Base-by-base conservation (phyloP, 2,113 vertebrate genomes). In the Lepus americanus region DNA sequence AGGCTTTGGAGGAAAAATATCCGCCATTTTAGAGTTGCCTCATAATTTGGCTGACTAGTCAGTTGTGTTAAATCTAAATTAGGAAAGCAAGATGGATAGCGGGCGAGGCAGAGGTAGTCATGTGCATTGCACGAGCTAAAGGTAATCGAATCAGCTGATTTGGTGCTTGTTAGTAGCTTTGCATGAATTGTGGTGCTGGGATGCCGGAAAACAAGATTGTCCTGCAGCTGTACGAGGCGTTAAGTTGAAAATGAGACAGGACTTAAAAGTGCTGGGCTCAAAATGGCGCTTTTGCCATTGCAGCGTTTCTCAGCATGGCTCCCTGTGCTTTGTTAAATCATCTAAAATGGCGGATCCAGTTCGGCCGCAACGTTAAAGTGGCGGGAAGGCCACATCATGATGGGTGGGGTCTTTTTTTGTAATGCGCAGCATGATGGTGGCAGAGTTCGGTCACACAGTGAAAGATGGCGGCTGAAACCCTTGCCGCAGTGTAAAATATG, bases 401-500 rank as follows among this genome's bases (percentile, higher is more conserved):
- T 89, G 49, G 29, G 20, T 23, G 16, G 36, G 73, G 85, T 72
- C 44, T 44, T 77, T 93, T 93, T 80, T 94, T 92, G 53, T 76
- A 4, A 66, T 3, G 5, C 31, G 22, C 22, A 73, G 78, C 55
- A 20, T 73, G 70, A 79, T 6, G 10, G 59, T 79, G 36, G 74
- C 87, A 51, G 59, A 72, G 36, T 70, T 87, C 25, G 19, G 25
- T 92, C 86, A 63, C 31, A 67, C 61, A 80, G 22, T 16, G 36
- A 44, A 96, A 97, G 73, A 97, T 97, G 97, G 96, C 77, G 61
- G 88, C 67, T 16, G 0, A 39, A 80, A 63, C 11, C 19, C 33
- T 49, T 74, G 80, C 61, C 11, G 61, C 77, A 81, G 6, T 66
- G 31, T 61, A 19, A 33, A 94, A 93, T 17, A 74, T 79, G 49